Base-by-base conservation (phyloP, 1,140 invertebrate species). In the Hypsibius dujardini region DNA sequence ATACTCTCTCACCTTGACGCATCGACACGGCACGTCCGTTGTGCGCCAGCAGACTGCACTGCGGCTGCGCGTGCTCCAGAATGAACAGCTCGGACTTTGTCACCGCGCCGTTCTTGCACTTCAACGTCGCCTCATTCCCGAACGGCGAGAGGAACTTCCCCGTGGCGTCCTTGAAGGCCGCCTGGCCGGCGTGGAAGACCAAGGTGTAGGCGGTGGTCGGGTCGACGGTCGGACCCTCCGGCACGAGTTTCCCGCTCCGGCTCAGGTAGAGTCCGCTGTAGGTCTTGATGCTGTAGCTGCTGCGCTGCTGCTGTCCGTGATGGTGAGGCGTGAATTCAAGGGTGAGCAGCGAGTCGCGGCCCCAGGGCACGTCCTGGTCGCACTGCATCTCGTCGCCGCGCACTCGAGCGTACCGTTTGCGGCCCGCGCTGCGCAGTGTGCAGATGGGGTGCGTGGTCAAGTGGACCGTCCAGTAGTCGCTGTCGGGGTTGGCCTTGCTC, bases 51-150 rank as follows among this genome's bases (percentile, higher is more conserved):
- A 76, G 97, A 91, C 87, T 88, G 7, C 92, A 91, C 79, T 96
- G 92, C 0, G 93, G 92, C 74, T 95, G 84, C 45, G 92, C 95
- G 81, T 95, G 92, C 79, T 97, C 92, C 70, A 98, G 84, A 0
- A 89, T 92, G 82, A 97, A 98, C 2, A 97, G 84, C 80, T 98
- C 95, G 79, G 97, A 93, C 75, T 94, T 88, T 70, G 91, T 91
- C 72, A 95, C 90, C 14, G 87, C 88, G 73, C 88, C 90, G 46
- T 91, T 94, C 76, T 92, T 84, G 1, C 90, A 90, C 81, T 95
- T 94, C 60, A 97, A 82, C 69, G 94, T 87, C 14, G 92, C 92
- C 80, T 93, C 93, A 72, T 90, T 92, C 47, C 94, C 93, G 78
- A 95, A 93, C 47, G 92, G 91, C 72, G 91, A 90, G 76, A 98